A percentile compares a stretch with the other conserved stretches of the same genome.
Evolutionary conservation across 1,140 invertebrate genomes (phyloP).

Genomic region (Drosophila kohkoa): DNA sequence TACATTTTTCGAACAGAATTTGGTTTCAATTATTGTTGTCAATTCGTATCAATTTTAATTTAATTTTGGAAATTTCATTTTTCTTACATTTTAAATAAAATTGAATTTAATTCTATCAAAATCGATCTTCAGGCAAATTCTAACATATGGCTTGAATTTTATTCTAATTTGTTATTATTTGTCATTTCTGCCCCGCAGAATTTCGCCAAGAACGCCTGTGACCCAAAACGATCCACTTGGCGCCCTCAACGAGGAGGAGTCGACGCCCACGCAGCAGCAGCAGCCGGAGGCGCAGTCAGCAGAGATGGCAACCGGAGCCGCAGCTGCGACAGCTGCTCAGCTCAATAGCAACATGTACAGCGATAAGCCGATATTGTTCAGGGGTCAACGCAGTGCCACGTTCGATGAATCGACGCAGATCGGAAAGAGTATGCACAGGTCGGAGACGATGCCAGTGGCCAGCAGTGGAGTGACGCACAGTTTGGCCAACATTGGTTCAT

Average conservation of each 20-base stretch:
- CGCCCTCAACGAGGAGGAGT: constrained; percentile 88
- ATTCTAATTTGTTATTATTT: background rate
- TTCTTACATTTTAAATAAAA: too few relatives aligned
- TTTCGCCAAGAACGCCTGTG: constrained; percentile 91
- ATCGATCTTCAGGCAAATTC: too few relatives aligned
- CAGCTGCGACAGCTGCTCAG: constrained; percentile 28
- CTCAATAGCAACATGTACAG: constrained; percentile 75
- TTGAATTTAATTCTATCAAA: too few relatives aligned
- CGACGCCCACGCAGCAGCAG: constrained; percentile 43
- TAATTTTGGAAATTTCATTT: too few relatives aligned
- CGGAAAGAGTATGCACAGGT: constrained; percentile 88
- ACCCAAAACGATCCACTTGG: constrained; percentile 96
- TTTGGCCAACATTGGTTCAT: constrained; percentile 90
- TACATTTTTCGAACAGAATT: too few relatives aligned
- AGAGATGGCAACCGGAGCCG: constrained; percentile 12
- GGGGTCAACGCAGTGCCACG: constrained; percentile 86
- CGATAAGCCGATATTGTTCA: constrained; percentile 87
- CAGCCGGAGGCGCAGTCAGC: constrained; percentile 11
- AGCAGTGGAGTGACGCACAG: constrained; percentile 89
- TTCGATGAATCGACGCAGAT: constrained; percentile 87
- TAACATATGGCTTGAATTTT: too few relatives aligned
- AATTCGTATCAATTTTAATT: too few relatives aligned
- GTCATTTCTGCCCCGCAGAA: constrained; percentile 77
- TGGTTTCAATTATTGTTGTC: too few relatives aligned
- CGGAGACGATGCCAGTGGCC: constrained; percentile 92